Conservation (phyloP, 1,140 invertebrate species). For the Panagrolaimus sp. region DNA sequence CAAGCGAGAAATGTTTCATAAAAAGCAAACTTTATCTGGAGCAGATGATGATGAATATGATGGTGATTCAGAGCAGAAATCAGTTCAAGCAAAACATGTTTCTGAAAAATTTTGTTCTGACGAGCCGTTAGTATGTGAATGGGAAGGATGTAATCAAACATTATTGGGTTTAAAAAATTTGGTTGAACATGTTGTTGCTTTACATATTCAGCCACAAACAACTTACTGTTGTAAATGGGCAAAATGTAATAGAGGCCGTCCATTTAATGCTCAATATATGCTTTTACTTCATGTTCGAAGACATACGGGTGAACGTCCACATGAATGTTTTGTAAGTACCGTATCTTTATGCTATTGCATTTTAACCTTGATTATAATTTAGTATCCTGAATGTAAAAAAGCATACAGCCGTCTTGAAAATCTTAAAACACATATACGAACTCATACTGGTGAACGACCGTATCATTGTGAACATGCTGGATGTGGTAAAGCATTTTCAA, state of each 20-base stretch:
- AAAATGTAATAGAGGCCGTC: conserved; percentile 57
- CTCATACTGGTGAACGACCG: conserved; percentile 90
- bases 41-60: too few species aligned
- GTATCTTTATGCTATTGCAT: not conserved
- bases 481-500: conserved; percentile 95
- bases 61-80: too few species aligned
- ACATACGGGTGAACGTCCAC: conserved; percentile 97
- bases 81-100: too few species aligned
- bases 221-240: conserved; percentile 26
- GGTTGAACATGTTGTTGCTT: not conserved
- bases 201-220: conserved; percentile 10
- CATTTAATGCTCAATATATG: conserved; percentile 99
- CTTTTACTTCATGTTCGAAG: conserved; percentile 94
- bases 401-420: conserved; percentile 94
- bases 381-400: conserved; percentile 96
- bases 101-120: not conserved
- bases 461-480: conserved; percentile 92
- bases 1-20: too few species aligned
- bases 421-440: conserved; percentile 82
- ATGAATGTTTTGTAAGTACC: conserved; percentile 86
- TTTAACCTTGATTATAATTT: not conserved
- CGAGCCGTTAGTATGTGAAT: not conserved
- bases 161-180: not conserved
- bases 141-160: not conserved
- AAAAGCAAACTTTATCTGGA: too few species aligned